Base-by-base conservation (phyloP, 1,140 invertebrate genomes). In the Aculops lycopersici region DNA sequence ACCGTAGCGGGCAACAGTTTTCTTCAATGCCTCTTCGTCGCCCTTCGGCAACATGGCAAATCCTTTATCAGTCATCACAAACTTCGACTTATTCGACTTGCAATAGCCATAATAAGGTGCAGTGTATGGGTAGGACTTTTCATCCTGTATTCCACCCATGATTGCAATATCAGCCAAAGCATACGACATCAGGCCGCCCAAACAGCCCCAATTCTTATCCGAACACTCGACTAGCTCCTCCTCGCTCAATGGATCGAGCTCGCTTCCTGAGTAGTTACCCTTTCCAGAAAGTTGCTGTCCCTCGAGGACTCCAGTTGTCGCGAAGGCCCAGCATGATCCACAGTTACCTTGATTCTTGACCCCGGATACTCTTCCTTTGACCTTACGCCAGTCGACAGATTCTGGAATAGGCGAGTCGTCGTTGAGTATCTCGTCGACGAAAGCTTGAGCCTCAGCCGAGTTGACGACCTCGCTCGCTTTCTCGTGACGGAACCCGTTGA, bases 181-280 rank as follows among this genome's bases (percentile, higher is more conserved):
- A 14, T 43, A 35, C 3, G 2, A 2, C 42, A 44, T 20, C 17
- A 17, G 14, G 14, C 17, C 17, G 15, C 18, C 18, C 36, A 16
- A 17, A 17, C 19, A 42, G 18, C 21, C 17, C 3, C 42, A 13
- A 35, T 40, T 40, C n/a, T n/a, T n/a, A n/a, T n/a, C n/a, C 1
- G 81, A 86, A 53, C 90, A 97, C 61, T 97, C 90, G 18, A 97
- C 66, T 35, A 97, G 60, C 57, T 97, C 94, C 62, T 97, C 88
- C 61, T 97, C 88, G 47, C 79, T 88, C 0, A 98, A 65, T 2
- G 80, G 84, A 3, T 84, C 66, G 13, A 97, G 62, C 45, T 69
- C 65, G 36, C 74, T n/a, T n/a, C n/a, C n/a, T n/a, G n/a, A n/a
- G n/a, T n/a, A n/a, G n/a, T n/a, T n/a, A n/a, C n/a, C n/a, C n/a